These are phyloP conservation scores for Chalcis sispes DNA, from an alignment of 2,888 invertebrate species.

Conservation along the genomic window DNA sequence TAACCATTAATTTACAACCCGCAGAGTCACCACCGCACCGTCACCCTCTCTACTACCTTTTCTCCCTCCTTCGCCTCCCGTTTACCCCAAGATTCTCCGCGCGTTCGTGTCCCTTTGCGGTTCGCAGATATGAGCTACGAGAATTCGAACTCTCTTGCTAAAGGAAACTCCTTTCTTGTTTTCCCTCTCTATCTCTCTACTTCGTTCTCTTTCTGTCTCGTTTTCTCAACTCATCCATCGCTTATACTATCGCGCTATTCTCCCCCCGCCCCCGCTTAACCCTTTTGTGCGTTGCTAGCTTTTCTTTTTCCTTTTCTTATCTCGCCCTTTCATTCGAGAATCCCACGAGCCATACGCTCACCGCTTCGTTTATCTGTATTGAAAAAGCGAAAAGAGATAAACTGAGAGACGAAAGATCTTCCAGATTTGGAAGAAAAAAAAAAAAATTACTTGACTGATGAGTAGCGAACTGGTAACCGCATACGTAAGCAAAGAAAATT, in stretches of 20 bases:
- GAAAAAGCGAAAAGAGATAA: not conserved
- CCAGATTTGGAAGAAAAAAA: too few species aligned
- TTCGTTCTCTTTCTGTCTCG: not conserved
- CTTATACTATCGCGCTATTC: not conserved
- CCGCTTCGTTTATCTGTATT: not conserved
- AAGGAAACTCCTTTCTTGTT: not conserved
- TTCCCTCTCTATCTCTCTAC: too few species aligned
- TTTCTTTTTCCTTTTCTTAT: not conserved
- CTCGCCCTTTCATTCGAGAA: not conserved
- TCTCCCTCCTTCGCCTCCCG: too few species aligned
- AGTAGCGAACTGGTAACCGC: too few species aligned
- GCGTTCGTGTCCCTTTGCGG: slow-evolving; percentile 69
- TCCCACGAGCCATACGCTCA: too few species aligned
- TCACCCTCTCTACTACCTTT: not conserved
- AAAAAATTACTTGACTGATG: too few species aligned
- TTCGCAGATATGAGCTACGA: slow-evolving; percentile 71
- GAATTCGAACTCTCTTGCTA: slow-evolving; percentile 63
- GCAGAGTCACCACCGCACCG: slow-evolving; percentile 70
- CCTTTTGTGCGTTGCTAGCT: slow-evolving; percentile 4
- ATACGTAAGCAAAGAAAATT: too few species aligned
- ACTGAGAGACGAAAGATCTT: too few species aligned
- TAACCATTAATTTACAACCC: slow-evolving; percentile 75
- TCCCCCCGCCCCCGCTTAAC: not conserved
- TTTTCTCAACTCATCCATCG: slow-evolving; percentile 34
- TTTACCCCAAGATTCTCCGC: slow-evolving; percentile 25